Base-by-base conservation (phyloP, 1,140 invertebrate species). In the Bombus huntii region DNA sequence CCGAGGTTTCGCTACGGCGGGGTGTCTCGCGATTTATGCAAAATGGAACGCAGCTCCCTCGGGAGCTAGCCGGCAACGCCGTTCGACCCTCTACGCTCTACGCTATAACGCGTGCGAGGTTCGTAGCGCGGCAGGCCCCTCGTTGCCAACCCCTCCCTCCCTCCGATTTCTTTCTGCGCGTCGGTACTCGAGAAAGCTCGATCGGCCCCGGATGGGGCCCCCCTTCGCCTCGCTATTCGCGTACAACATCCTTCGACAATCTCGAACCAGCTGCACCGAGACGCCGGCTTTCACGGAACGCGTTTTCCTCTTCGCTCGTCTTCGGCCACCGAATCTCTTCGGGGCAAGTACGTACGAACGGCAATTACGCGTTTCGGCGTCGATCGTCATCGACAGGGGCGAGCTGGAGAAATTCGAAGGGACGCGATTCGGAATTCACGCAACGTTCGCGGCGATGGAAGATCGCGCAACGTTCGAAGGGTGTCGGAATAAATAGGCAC, bases 1-100 rank as follows among this genome's bases (percentile, higher is more conserved):
- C 89, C 83, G 88, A 91, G 90, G 90, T 91, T 91, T 86, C 77
- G 74, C 71, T 85, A 80, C 87, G 73, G 87, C 92, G 91, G 94
- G 93, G 94, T 95, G 93, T 94, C 93, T 95, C 92, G 94, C 94
- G 94, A 95, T 94, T 95, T 95, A 95, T 95, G 94, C 94, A 95
- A 95, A 95, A 94, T 94, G 93, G 92, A 93, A 93, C 92, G 93
- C 88, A 92, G 92, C 93, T 94, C 94, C 94, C 94, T 72, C 62
- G 94, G 93, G 94, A 95, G 92, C 87, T 93, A 85, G 90, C 57
- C 74, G 59, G 92, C 91, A 81, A 86, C 87, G 68, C 47, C 81
- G 82, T 59, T 90, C 89, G 89, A 88, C 89, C 89, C 91, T 94
- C 59, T 62, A 62, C 59, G 59, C 28, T 62, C 91, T 81, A 93